phyloP scores from a whole-genome alignment of 2,797 vertebrate genomes.

The Karalla daura region DNA sequence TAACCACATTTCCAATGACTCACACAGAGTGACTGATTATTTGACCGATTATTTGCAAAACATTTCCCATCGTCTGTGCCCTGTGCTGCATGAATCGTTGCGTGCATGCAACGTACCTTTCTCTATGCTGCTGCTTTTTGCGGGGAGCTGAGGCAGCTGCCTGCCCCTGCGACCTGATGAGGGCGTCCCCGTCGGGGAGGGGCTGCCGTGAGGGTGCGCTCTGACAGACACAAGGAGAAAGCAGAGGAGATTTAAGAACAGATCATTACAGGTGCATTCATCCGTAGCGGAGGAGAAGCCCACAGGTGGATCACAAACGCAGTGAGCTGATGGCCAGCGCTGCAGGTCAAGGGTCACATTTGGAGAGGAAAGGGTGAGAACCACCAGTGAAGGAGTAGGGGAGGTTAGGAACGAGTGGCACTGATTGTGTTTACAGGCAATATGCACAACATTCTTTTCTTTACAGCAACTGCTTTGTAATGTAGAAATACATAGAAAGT shows the following conservation, averaged over 20 bases:
- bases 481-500: too few species aligned
- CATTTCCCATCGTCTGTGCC: too few species aligned
- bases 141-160: conserved; percentile 94
- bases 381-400: conserved; percentile 9
- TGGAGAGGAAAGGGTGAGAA: conserved; percentile 21
- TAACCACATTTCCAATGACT: not conserved
- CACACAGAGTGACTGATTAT: not conserved
- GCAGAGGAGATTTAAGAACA: not conserved
- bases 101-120: conserved; percentile 84
- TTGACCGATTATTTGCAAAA: too few species aligned
- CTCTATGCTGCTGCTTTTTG: conserved; percentile 94
- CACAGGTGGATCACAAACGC: conserved; percentile 5
- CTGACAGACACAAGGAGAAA: conserved; percentile 72
- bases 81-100: too few species aligned
- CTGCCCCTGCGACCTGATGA: conserved; percentile 90
- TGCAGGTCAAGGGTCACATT: conserved; percentile 35
- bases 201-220: conserved; percentile 86
- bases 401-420: conserved; percentile 8
- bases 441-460: conserved; percentile 11
- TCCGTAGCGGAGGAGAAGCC: not conserved
- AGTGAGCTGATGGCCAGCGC: conserved; percentile 2
- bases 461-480: not conserved
- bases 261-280: not conserved
- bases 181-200: conserved; percentile 85
- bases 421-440: conserved; percentile 23